phyloP scores from a whole-genome alignment of 2,797 vertebrate species.

The Urosaurus nigricauda region DNA sequence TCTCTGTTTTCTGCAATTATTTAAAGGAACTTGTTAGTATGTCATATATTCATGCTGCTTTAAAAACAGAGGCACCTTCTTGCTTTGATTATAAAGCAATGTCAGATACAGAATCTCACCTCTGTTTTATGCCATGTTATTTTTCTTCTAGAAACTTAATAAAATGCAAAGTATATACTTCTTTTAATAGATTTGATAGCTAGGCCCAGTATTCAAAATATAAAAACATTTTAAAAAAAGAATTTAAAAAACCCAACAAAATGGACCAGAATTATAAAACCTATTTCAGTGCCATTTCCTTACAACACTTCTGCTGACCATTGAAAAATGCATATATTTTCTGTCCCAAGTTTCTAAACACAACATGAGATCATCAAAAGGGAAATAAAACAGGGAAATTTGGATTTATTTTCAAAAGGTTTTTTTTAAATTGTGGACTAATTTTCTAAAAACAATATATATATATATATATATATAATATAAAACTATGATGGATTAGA shows the following conservation, averaged over 20 bases:
- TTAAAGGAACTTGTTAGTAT: conserved; percentile 71
- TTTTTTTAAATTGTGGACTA: too few species aligned
- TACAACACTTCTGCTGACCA: not conserved
- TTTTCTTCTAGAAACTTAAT: conserved; percentile 53
- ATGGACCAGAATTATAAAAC: conserved; percentile 39
- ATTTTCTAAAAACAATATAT: too few species aligned
- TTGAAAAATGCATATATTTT: not conserved
- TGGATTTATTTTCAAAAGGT: not conserved
- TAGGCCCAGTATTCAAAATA: conserved; percentile 48
- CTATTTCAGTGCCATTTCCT: not conserved
- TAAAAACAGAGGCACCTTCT: conserved; percentile 64
- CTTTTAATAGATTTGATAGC: conserved; percentile 51
- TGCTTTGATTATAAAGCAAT: conserved; percentile 58
- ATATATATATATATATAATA: too few species aligned
- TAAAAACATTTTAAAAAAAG: too few species aligned
- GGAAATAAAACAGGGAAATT: not conserved
- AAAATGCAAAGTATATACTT: conserved; percentile 62
- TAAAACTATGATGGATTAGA: too few species aligned
- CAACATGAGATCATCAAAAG: not conserved
- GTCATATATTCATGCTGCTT: conserved; percentile 64
- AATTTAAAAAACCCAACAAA: not conserved
- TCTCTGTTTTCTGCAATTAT: conserved; percentile 84
- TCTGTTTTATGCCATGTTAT: conserved; percentile 57
- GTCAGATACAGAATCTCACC: conserved; percentile 42
- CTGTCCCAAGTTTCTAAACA: conserved; percentile 24